phyloP scores from a whole-genome alignment of 2,113 vertebrate species.

The Barbus barbus region DNA sequence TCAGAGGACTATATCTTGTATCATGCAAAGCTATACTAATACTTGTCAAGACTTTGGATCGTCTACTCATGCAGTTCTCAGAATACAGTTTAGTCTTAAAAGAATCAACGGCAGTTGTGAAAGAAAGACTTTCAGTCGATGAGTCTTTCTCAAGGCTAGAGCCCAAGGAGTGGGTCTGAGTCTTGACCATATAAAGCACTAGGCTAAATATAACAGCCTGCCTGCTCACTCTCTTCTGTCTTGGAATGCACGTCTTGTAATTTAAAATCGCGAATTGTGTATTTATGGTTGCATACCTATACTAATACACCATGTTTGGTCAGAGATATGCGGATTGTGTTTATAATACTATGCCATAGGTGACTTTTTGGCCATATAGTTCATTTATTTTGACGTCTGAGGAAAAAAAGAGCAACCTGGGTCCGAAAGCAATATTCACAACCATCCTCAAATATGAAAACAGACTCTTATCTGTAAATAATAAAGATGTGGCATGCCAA shows the following conservation, averaged over 20 bases:
- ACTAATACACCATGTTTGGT: not conserved
- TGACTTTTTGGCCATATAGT: not conserved
- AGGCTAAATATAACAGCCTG: conserved; percentile 91
- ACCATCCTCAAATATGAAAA: not conserved
- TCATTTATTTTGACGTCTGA: not conserved
- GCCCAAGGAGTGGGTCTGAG: conserved; percentile 71
- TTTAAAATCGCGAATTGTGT: not conserved
- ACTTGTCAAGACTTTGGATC: not conserved
- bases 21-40: conserved; percentile 6
- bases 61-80: not conserved
- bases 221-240: conserved; percentile 70
- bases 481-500: not conserved
- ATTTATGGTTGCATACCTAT: not conserved
- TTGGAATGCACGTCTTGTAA: conserved; percentile 60
- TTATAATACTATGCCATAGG: not conserved
- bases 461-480: too few species aligned
- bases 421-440: not conserved
- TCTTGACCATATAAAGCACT: conserved; percentile 97
- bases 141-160: conserved; percentile 57
- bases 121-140: conserved; percentile 68
- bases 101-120: conserved; percentile 51
- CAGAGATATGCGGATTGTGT: not conserved
- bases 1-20: not conserved
- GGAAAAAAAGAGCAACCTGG: not conserved
- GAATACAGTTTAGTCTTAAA: not conserved